Percentiles rank a stretch among this genome's conserved stretches.
Conservation (phyloP, 1,140 invertebrate species). For the Achatina immaculata region DNA sequence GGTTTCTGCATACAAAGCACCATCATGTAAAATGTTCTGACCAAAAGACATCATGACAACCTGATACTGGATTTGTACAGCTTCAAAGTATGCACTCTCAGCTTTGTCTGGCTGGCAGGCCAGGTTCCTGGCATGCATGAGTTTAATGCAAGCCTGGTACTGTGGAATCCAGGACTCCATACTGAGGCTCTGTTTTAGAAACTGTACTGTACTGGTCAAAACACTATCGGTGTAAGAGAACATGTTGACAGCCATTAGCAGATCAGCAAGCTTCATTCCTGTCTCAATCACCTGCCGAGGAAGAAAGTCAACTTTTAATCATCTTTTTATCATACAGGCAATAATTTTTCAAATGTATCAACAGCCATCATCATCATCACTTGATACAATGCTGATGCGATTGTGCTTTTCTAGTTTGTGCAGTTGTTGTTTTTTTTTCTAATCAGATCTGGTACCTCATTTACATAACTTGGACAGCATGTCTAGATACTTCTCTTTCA, state of each 20-base stretch:
- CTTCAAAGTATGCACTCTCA: conserved; percentile 55
- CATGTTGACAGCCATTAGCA: conserved; percentile 57
- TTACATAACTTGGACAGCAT: too few species aligned
- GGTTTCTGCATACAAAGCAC: conserved; percentile 51
- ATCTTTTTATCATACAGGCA: neutral
- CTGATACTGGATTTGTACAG: conserved; percentile 56
- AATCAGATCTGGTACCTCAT: too few species aligned
- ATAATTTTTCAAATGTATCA: too few species aligned
- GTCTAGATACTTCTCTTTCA: too few species aligned
- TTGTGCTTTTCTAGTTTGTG: too few species aligned
- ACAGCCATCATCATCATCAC: too few species aligned
- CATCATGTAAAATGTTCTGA: conserved; percentile 57
- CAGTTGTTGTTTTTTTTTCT: too few species aligned
- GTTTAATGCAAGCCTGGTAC: conserved; percentile 60
- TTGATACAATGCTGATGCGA: too few species aligned
- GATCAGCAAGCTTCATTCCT: conserved; percentile 57
- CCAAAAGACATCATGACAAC: conserved; percentile 68
- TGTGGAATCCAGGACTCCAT: conserved; percentile 56
- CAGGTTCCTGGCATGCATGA: conserved; percentile 63
- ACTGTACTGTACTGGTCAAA: conserved; percentile 51
- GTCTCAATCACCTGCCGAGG: conserved; percentile 45
- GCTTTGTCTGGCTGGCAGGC: conserved; percentile 57
- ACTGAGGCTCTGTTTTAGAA: conserved; percentile 55
- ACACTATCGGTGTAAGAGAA: conserved; percentile 56
- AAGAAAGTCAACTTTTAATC: neutral